Evolutionary conservation across 1,140 invertebrate genomes (phyloP).

Genomic region (Physella acuta): DNA sequence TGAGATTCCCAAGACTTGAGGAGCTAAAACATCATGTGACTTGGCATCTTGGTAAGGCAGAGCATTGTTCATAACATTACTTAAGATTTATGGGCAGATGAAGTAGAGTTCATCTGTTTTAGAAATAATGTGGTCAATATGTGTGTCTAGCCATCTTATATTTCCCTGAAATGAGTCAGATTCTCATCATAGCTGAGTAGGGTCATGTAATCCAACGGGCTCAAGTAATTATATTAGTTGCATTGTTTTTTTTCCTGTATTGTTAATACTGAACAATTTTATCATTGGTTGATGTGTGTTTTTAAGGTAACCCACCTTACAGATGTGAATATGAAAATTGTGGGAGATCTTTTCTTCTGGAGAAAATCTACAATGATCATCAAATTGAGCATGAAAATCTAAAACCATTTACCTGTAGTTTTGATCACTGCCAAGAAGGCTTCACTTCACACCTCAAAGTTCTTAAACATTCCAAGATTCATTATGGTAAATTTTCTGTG

Average conservation of each 20-base stretch:
- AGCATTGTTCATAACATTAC: too few species aligned
- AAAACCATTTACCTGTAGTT: conserved; percentile 16
- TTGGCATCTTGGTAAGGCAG: conserved; percentile 18
- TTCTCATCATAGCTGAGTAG: too few species aligned
- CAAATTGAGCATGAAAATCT: neutral
- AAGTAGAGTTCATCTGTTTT: too few species aligned
- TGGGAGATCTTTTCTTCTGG: conserved; percentile 11
- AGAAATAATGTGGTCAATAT: too few species aligned
- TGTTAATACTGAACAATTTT: too few species aligned
- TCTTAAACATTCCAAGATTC: conserved; percentile 18
- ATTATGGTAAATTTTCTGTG: conserved; percentile 10
- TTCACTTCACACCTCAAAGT: conserved; percentile 15
- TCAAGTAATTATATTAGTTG: too few species aligned
- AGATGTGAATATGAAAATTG: conserved; percentile 22
- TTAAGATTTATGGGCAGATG: too few species aligned
- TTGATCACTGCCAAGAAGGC: conserved; percentile 10
- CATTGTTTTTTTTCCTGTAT: too few species aligned
- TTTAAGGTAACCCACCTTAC: conserved; percentile 15
- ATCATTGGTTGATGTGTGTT: too few species aligned
- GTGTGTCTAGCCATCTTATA: too few species aligned
- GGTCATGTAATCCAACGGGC: too few species aligned
- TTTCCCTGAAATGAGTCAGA: too few species aligned
- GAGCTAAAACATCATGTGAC: conserved; percentile 8
- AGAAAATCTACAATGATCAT: neutral
- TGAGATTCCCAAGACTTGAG: conserved; percentile 5